Evolutionary conservation across 2,797 vertebrate species (phyloP).

Genomic region (Caiman crocodilus): DNA sequence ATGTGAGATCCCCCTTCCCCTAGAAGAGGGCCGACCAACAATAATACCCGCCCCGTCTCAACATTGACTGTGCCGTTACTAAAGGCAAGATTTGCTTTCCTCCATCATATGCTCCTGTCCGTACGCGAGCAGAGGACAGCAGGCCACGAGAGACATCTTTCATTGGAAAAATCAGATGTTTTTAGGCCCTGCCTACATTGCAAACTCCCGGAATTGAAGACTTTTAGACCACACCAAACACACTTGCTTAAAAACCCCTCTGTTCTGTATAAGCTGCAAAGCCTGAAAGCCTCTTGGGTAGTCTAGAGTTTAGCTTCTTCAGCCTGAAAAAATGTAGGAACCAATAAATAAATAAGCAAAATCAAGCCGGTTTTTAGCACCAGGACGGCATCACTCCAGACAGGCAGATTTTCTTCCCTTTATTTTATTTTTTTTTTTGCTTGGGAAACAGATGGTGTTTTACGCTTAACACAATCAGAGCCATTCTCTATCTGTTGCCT

Average conservation of each 20-base stretch:
- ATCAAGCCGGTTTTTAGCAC: constrained; percentile 48
- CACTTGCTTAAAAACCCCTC: constrained; percentile 53
- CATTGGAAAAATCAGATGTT: background rate
- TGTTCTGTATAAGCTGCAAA: constrained; percentile 38
- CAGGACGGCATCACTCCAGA: constrained; percentile 52
- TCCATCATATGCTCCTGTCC: background rate
- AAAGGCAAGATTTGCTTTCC: background rate
- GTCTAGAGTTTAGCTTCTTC: constrained; percentile 64
- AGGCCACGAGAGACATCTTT: background rate
- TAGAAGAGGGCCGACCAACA: too few relatives aligned
- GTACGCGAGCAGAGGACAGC: constrained; percentile 56
- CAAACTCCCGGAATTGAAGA: constrained; percentile 44
- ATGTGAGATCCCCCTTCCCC: too few relatives aligned
- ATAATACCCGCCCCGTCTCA: background rate
- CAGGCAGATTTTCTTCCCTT: constrained; percentile 52
- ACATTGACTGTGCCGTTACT: background rate
- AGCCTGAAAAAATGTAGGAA: constrained; percentile 49
- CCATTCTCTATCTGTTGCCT: constrained; percentile 90
- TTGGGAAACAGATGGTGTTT: constrained; percentile 93
- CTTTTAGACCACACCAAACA: constrained; percentile 48
- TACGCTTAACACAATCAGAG: constrained; percentile 93
- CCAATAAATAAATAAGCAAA: constrained; percentile 64
- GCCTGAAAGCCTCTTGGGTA: constrained; percentile 28
- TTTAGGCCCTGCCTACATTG: constrained; percentile 29
- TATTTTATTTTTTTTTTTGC: constrained; percentile 16